Conservation (phyloP, 2,888 invertebrate genomes). For the Melikaiella ostensackeni region DNA sequence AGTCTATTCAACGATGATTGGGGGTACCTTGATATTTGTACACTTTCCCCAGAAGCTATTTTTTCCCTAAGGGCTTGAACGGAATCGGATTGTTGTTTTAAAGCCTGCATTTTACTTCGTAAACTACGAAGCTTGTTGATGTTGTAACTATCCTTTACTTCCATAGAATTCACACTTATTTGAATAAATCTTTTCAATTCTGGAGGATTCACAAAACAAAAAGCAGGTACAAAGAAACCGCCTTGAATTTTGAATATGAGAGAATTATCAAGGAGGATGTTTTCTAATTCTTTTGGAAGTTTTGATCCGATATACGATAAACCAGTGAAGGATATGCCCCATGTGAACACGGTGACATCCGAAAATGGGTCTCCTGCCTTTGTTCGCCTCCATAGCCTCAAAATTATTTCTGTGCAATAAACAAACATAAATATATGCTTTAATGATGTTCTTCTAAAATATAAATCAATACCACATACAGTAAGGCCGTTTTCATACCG, state of each 20-base stretch:
- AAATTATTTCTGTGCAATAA: slow-evolving; percentile 67
- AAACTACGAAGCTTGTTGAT: slow-evolving; percentile 83
- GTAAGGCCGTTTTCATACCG: too few relatives aligned
- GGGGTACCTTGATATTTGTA: slow-evolving; percentile 68
- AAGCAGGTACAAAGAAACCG: slow-evolving; percentile 86
- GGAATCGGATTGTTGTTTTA: slow-evolving; percentile 84
- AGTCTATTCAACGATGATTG: slow-evolving; percentile 71
- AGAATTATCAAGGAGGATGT: slow-evolving; percentile 84
- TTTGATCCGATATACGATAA: slow-evolving; percentile 87
- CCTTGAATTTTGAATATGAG: slow-evolving; percentile 93
- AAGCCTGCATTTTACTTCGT: slow-evolving; percentile 79
- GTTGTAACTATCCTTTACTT: slow-evolving; percentile 86
- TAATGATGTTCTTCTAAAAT: not conserved
- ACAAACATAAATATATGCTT: slow-evolving; percentile 15
- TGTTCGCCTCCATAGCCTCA: slow-evolving; percentile 72
- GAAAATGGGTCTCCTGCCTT: slow-evolving; percentile 69
- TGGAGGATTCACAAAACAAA: slow-evolving; percentile 74
- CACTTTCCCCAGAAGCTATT: slow-evolving; percentile 77
- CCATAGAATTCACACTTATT: slow-evolving; percentile 72
- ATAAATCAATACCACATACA: too few relatives aligned
- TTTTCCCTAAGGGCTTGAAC: slow-evolving; percentile 76
- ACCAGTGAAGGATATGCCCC: slow-evolving; percentile 92
- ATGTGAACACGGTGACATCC: slow-evolving; percentile 85
- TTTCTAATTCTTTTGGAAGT: slow-evolving; percentile 82
- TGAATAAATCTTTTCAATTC: slow-evolving; percentile 71